Evolutionary conservation across 2,113 vertebrate genomes (phyloP), one percentile per base, ranked within the genome.

Genomic region (Ceratotherium simum): DNA sequence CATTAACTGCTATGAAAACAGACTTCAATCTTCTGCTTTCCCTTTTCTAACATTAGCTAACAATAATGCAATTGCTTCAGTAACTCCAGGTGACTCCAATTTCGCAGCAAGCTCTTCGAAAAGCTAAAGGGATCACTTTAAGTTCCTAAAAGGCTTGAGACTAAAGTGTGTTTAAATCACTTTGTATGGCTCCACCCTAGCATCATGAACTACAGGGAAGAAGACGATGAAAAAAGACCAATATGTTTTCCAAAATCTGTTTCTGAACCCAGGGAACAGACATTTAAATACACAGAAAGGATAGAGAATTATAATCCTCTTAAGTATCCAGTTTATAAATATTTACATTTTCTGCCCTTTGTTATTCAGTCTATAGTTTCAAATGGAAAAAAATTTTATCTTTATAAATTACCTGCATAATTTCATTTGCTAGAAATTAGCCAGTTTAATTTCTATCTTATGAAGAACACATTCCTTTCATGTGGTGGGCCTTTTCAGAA

Each of bases 1-100:
- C 91, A 95, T 87, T 84, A 90, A 31, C 48, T 36, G 20, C 54
- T 48, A 69, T 25, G 72, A 94, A 98, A 97, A 95, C 54, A 84
- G 82, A 70, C 39, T 73, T 90, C 79, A 88, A 23, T 79, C 91
- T 93, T 92, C 60, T 48, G 73, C 29, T 96, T 70, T 94, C 54
- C 6, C 42, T 78, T 96, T 90, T 94, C 87, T 90, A 51, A 56
- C 73, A 92, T 78, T 88, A 92, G 73, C n/a, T 84, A 82, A 82
- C 6, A 90, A 93, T 84, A 85, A 95, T 25, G n/a, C 73, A 84
- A 54, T 75, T 29, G 31, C 78, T 83, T 73, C 48, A 33, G 36
- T 46, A 70, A 85, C 33, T 97, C 70, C 62, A 89, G 89, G 76
- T 91, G 23, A 95, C 75, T 96, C 65, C 3, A 33, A 33, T 82